phyloP scores from a whole-genome alignment of 2,113 vertebrate species.

The Phalacrocorax pelagicus region DNA sequence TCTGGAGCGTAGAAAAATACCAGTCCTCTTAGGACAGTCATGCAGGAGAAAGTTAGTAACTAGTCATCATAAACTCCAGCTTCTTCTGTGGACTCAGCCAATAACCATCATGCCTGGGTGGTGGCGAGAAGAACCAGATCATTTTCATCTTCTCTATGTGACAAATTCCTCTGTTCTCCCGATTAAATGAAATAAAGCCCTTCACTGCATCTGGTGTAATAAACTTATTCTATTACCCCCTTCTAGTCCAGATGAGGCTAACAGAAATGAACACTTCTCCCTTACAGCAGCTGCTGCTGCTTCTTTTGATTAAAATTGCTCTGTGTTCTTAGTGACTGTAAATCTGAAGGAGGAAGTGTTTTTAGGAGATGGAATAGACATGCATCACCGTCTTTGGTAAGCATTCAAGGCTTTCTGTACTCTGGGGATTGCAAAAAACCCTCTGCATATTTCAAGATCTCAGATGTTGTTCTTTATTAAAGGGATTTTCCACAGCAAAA shows the following conservation, averaged over 20 bases:
- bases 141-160: constrained; percentile 67
- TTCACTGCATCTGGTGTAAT: constrained; percentile 44
- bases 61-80: constrained; percentile 8
- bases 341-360: constrained; percentile 57
- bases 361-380: constrained; percentile 37
- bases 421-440: not conserved
- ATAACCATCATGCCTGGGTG: not conserved
- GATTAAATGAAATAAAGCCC: constrained; percentile 57
- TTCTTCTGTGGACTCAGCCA: constrained; percentile 35
- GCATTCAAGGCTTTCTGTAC: not conserved
- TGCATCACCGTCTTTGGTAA: constrained; percentile 32
- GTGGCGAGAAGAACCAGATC: not conserved
- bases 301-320: constrained; percentile 66
- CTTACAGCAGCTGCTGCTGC: constrained; percentile 43
- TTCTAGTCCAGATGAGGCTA: constrained; percentile 58
- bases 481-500: constrained; percentile 34
- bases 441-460: constrained; percentile 14
- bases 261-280: constrained; percentile 41
- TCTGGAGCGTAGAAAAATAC: constrained; percentile 45
- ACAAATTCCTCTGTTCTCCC: constrained; percentile 53
- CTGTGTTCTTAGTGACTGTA: constrained; percentile 39
- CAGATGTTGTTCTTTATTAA: constrained; percentile 22
- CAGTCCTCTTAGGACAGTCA: not conserved
- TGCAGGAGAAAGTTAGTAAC: constrained; percentile 59
- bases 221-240: constrained; percentile 10